These are phyloP conservation scores for Chlamydotis undulata DNA, from an alignment of 2,113 vertebrate species.

Conservation along the genomic window DNA sequence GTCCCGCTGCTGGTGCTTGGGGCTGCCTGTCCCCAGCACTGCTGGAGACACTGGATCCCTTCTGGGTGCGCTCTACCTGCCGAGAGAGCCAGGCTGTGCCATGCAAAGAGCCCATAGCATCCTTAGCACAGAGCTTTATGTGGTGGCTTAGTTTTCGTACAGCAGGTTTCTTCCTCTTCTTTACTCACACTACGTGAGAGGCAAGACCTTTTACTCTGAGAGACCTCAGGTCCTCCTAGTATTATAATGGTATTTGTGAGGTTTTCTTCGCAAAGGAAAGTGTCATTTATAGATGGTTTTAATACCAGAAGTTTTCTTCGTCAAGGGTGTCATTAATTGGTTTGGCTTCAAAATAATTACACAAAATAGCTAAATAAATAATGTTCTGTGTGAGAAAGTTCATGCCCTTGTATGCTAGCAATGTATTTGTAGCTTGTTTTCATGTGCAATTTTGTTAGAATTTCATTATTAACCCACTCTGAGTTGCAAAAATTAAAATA, in stretches of 20 bases:
- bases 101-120: background rate
- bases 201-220: background rate
- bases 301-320: background rate
- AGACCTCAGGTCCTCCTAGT: background rate
- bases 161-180: background rate
- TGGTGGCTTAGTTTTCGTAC: background rate
- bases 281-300: background rate
- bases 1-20: background rate
- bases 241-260: background rate
- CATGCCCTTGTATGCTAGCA: background rate
- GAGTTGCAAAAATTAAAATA: conserved; percentile 1
- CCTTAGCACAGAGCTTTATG: background rate
- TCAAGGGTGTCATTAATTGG: background rate
- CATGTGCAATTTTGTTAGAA: background rate
- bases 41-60: background rate
- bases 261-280: background rate
- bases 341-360: conserved; percentile 1
- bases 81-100: background rate
- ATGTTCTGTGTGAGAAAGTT: background rate
- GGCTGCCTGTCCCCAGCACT: background rate
- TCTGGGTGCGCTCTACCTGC: background rate
- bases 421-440: background rate
- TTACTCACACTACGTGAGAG: background rate
- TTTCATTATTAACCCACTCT: background rate
- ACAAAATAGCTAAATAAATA: background rate